A percentile compares a stretch with the other conserved stretches of the same genome.
Evolutionary conservation across 2,797 vertebrate genomes (phyloP).

Genomic region (Pseudochirops cupreus): DNA sequence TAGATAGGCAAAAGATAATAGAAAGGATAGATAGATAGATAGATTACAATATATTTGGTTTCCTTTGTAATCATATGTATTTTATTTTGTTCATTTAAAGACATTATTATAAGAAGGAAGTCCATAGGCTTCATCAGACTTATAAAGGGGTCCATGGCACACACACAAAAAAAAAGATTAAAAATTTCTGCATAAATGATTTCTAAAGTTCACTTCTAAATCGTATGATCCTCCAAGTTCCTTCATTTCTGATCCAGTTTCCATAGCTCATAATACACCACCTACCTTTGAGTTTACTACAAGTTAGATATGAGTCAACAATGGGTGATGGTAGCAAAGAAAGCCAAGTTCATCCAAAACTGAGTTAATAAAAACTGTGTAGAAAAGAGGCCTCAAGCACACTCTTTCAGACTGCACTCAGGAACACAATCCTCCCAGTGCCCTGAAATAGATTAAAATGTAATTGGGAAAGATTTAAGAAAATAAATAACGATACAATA

Average conservation of each 20-base stretch:
- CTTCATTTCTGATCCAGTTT: background rate
- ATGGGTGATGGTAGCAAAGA: background rate
- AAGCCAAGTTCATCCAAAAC: background rate
- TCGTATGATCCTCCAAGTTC: background rate
- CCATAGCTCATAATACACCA: background rate
- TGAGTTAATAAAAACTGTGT: background rate
- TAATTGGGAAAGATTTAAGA: background rate
- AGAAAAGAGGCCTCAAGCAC: background rate
- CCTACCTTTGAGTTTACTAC: background rate
- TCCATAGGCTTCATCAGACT: background rate
- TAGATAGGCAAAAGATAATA: no score
- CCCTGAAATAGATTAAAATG: background rate
- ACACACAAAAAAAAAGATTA: background rate
- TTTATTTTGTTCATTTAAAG: background rate
- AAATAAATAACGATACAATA: background rate
- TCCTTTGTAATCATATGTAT: background rate
- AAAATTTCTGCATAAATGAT: background rate
- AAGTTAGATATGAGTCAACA: background rate
- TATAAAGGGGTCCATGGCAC: background rate
- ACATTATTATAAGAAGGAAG: background rate
- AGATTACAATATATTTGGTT: background rate
- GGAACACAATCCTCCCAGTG: background rate
- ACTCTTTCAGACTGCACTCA: background rate
- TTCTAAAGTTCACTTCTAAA: background rate
- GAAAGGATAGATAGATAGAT: no score